Base-by-base conservation (phyloP, 1,140 invertebrate species). In the Nebria ingens region DNA sequence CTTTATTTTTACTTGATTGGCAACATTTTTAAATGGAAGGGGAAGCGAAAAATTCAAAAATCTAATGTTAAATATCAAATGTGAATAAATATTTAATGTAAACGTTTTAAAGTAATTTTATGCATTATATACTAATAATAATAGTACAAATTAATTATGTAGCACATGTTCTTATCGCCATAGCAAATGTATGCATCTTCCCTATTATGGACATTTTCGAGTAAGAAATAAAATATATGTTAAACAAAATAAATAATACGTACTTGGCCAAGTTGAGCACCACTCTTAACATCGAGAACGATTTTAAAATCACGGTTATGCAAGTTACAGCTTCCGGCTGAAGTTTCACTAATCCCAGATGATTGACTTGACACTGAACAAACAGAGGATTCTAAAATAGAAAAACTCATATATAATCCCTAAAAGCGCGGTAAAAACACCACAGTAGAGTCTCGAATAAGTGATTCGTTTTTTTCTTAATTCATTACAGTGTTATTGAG, bases 281-380 rank as follows among this genome's bases (percentile, higher is more conserved):
- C 78, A 23, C 62, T 68, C 71, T 89, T 89, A 13, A 81, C 74
- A 65, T 91, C 87, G 12, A 91, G 75, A 42, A 93, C 79, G 53
- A 94, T 81, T 74, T 93, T 92, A 70, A 96, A 95, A 69, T 96
- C 91, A 51, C 89, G 80, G 58, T 87, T 89, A 67, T 89, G 85
- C 63, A 85, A 86, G 55, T 77, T 69, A 59, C 70, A 29, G 76
- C 74, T 56, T 61, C 62, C 59, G 62, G 63, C 62, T 64, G 63
- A 68, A 60, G 68, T 74, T 62, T 82, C 79, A 60, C 76, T 79
- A 51, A 75, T 68, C 17, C 75, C 76, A 56, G 78, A 81, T 25
- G 78, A 79, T 58, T 80, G 76, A 59, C 72, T 77, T 6, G 75
- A 78, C 51, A 73, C 65, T 45, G 80, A 82, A 65, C 78, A 79